Percentiles rank a stretch among this genome's conserved stretches.
Conservation (phyloP, 2,888 invertebrate species). For the Pseudococcus longispinus region DNA sequence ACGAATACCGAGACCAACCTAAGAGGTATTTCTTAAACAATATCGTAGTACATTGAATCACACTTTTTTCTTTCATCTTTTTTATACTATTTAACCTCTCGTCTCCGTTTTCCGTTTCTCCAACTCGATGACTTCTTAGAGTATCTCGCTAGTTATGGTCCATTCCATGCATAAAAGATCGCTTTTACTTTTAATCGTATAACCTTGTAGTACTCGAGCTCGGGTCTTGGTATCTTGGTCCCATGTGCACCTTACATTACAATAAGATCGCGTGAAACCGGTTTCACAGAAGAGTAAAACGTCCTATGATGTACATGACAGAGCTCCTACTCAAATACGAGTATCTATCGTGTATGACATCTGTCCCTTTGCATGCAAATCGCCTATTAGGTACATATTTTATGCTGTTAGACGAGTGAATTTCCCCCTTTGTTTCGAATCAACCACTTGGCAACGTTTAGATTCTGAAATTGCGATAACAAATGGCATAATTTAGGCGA, state of each 20-base stretch:
- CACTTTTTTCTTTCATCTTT: background rate
- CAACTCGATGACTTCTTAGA: background rate
- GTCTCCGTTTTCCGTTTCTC: background rate
- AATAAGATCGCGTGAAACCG: background rate
- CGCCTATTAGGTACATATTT: too few species aligned
- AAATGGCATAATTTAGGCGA: too few species aligned
- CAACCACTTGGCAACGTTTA: too few species aligned
- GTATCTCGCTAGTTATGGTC: background rate
- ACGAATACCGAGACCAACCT: background rate
- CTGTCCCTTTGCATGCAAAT: background rate
- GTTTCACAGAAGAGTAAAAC: background rate
- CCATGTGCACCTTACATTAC: background rate
- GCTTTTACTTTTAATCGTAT: background rate
- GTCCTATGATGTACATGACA: background rate
- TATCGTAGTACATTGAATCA: background rate
- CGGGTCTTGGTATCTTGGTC: too few species aligned
- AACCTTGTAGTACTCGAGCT: background rate
- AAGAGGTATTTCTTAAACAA: background rate
- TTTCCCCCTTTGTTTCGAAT: too few species aligned
- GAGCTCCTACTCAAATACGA: background rate
- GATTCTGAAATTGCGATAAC: too few species aligned
- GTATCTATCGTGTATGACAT: background rate
- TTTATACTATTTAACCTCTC: background rate
- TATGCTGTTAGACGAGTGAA: too few species aligned
- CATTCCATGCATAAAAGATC: background rate